These are phyloP conservation scores for Siniperca scherzeri DNA, from an alignment of 2,797 vertebrate species.

Conservation along the genomic window DNA sequence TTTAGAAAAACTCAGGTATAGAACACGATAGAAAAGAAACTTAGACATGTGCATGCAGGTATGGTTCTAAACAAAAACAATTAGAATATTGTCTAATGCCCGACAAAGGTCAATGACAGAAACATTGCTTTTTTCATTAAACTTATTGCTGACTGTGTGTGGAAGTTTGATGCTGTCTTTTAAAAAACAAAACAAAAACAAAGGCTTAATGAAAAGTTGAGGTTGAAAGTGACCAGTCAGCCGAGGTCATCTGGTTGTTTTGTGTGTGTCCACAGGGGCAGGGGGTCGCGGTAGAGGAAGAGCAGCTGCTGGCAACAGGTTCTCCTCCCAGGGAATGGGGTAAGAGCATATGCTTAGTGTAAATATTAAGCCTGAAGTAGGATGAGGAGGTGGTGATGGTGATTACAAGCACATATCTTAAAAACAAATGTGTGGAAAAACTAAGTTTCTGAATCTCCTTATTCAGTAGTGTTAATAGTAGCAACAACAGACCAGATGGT, in stretches of 20 bases:
- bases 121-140: background rate
- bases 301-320: conserved; percentile 90
- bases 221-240: background rate
- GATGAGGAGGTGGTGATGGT: conserved; percentile 56
- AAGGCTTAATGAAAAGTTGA: background rate
- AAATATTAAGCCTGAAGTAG: background rate
- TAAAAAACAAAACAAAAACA: background rate
- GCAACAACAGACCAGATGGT: background rate
- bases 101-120: background rate
- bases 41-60: no score
- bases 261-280: conserved; percentile 81
- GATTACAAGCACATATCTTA: conserved; percentile 64
- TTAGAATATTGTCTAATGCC: background rate
- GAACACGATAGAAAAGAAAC: background rate
- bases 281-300: conserved; percentile 91
- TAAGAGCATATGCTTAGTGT: conserved; percentile 79
- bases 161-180: background rate
- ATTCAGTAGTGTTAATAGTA: background rate
- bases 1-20: background rate
- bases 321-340: conserved; percentile 97
- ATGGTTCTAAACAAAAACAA: no score
- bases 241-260: conserved; percentile 28
- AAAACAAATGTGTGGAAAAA: conserved; percentile 51
- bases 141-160: background rate
- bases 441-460: conserved; percentile 47